A percentile compares a stretch with the other conserved stretches of the same genome.
phyloP scores from a whole-genome alignment of 2,797 vertebrate species.

The Leptoclinus maculatus region DNA sequence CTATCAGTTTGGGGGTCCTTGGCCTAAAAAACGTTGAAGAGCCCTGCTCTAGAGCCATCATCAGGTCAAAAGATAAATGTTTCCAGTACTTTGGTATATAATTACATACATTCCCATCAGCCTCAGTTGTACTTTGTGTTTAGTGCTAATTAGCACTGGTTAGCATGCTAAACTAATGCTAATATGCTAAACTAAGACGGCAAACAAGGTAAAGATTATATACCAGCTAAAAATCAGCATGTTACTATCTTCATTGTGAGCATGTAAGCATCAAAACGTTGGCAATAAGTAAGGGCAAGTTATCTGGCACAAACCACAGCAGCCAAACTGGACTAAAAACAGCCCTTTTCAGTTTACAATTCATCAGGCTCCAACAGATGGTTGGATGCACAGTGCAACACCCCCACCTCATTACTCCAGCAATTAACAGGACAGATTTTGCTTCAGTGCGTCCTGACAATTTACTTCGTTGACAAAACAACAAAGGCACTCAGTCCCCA shows the following conservation, averaged over 20 bases:
- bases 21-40: no score
- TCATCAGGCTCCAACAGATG: slow-evolving; percentile 39
- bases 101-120: background rate
- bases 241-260: background rate
- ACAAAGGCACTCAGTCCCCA: slow-evolving; percentile 59
- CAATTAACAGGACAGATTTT: slow-evolving; percentile 54
- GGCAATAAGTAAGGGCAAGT: background rate
- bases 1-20: no score
- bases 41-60: background rate
- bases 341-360: slow-evolving; percentile 7
- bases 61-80: background rate
- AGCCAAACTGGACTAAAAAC: slow-evolving; percentile 18
- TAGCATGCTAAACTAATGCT: background rate
- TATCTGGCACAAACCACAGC: slow-evolving; percentile 7
- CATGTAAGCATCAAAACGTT: background rate
- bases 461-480: slow-evolving; percentile 45
- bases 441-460: slow-evolving; percentile 63
- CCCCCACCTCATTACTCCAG: slow-evolving; percentile 64
- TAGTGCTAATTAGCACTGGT: background rate
- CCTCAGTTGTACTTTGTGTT: background rate
- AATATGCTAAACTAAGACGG: background rate
- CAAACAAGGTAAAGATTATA: background rate
- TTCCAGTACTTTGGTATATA: background rate
- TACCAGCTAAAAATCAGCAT: background rate
- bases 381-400: slow-evolving; percentile 19